Evolutionary conservation across 2,888 invertebrate species (phyloP), one percentile per base, ranked within the genome.

Genomic region (Desoria tigrina): DNA sequence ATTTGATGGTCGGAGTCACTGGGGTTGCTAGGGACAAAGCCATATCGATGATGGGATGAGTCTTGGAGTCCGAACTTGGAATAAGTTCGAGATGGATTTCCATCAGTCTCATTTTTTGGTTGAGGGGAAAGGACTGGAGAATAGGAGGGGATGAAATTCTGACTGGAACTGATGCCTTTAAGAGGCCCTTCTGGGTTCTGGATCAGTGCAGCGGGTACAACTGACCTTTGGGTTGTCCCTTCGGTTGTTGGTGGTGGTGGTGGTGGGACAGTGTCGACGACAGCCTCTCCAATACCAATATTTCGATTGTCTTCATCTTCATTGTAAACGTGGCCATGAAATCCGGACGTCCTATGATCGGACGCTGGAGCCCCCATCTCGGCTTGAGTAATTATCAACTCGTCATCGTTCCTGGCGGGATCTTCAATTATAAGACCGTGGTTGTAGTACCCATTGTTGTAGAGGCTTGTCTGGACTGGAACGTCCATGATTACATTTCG

Each of bases 1-100:
- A 60, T 6, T 45, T 23, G 14, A 61, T 57, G 37, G 61, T 45
- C 14, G 49, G 57, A 21, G 63, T 63, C 1, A 64, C 60, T 26
- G 51, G 51, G 51, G n/a, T 45, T 45, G 21, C n/a, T 45, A 11
- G 45, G 45, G 6, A 16, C n/a, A 21, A 45, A 45, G 9, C 64
- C 63, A 24, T 66, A 65, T 1, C 72, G 61, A 26, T 73, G 65
- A 24, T 61, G 60, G 0, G 74, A 69, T 0, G 76, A 71, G 54
- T 76, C 76, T 55, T 76, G 72, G 61, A 76, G 63, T 21, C 72
- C 70, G 60, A 76, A 76, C 58, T 74, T 74, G 1, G 75, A 72
- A 45, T 74, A 74, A 4, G 73, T 75, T 49, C 75, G 53, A 4
- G 72, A 64, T 9, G 75, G 75, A 62, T 67, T 61, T 2, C 2